Base-by-base conservation (phyloP, 64 coral and sea anemone species). In the Platygyra sinensis region DNA sequence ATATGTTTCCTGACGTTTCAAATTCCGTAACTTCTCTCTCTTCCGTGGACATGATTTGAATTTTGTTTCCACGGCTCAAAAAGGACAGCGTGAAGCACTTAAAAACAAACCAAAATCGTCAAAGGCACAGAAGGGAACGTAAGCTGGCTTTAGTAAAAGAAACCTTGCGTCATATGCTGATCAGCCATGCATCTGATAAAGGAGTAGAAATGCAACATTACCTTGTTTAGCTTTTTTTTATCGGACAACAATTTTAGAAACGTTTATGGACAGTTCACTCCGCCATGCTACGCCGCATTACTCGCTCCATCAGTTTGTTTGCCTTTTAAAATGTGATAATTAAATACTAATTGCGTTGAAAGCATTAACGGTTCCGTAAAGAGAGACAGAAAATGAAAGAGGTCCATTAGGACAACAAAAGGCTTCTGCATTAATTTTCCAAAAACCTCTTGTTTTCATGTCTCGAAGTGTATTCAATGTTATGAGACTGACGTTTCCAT, bases 21-120 rank as follows among this genome's bases (percentile, higher is more conserved):
- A 69, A 69, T 69, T 4, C 24, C 65, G 27, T 69, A n/a, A 69
- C 25, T 27, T 27, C 65, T 38, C 0, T n/a, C 62, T 25, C 38
- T 51, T 42, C 36, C 24, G 81, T 42, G 22, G 24, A 46, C 80
- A 83, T 80, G 61, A 85, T 36, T 65, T 83, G 60, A 83, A 67
- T 85, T 9, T 39, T 24, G 52, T 72, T 85, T 71, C 80, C 22
- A 15, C 17, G 22, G 62, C 81, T 28, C 63, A 72, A 63, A 39
- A 12, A 52, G 81, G 50, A 52, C 63, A 85, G 81, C 81, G 12
- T 51, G 62, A 50, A 71, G 63, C 38, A 14, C n/a, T 27, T 69
- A 27, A n/a, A 69, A 85, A 85, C 63, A 72, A 85, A 85, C 39
- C 33, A 28, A 85, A 25, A 10, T 46, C 4, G 55, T 29, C 33